Evolutionary conservation across 2,888 invertebrate species (phyloP).

Genomic region (Schizotus pectinicornis): DNA sequence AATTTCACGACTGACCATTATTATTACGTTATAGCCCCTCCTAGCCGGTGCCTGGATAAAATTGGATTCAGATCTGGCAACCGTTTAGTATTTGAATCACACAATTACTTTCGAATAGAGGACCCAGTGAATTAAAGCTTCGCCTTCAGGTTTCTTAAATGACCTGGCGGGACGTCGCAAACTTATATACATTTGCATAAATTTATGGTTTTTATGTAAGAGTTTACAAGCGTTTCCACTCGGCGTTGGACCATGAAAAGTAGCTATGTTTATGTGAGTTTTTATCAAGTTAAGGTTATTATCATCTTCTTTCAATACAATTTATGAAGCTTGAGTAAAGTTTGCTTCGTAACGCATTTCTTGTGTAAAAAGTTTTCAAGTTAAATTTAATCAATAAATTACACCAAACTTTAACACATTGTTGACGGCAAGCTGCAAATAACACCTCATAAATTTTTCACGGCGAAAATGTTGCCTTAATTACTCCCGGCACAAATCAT

Average conservation of each 20-base stretch:
- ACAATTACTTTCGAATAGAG: slow-evolving; percentile 3
- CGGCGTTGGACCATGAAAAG: background rate
- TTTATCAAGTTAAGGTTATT: slow-evolving; percentile 11
- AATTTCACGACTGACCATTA: slow-evolving; percentile 21
- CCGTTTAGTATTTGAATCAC: slow-evolving; percentile 10
- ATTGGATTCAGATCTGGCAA: slow-evolving; percentile 10
- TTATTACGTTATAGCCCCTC: slow-evolving; percentile 19
- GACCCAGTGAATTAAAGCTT: too few relatives aligned
- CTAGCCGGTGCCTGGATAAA: slow-evolving; percentile 12
- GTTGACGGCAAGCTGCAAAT: background rate
- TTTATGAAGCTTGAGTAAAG: slow-evolving; percentile 11
- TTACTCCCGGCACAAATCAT: too few relatives aligned
- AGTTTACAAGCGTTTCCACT: background rate
- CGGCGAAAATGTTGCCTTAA: too few relatives aligned
- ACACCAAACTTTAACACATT: slow-evolving; percentile 13
- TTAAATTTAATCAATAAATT: slow-evolving; percentile 17
- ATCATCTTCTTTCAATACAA: slow-evolving; percentile 16
- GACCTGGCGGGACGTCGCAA: too few relatives aligned
- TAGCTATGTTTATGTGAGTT: background rate
- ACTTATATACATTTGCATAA: too few relatives aligned
- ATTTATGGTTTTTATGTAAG: background rate
- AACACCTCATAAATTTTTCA: background rate
- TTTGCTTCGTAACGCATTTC: slow-evolving; percentile 14
- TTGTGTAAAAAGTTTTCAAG: slow-evolving; percentile 15
- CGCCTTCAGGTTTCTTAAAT: too few relatives aligned